Base-by-base conservation (phyloP, 2,888 invertebrate genomes). In the Gari tellinella region DNA sequence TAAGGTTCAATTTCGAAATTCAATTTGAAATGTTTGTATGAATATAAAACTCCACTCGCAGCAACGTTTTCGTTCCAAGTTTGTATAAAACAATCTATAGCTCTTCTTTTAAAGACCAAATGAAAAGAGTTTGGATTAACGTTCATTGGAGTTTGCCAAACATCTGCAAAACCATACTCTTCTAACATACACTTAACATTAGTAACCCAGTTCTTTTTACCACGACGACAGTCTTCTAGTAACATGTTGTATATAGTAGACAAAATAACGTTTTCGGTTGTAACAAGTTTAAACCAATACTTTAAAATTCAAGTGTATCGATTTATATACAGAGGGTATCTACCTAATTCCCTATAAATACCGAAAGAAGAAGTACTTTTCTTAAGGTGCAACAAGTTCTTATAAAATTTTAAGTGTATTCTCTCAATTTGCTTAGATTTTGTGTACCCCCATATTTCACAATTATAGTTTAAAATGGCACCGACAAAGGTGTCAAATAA, bases 201-300 rank as follows among this genome's bases (percentile, higher is more conserved):
- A 19, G 19, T 38, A 5, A 14, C 31, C 64, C 46, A 51, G 21
- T 64, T 55, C 19, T n/a, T 49, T 10, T 19, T 5, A 10, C 60
- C 60, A 10, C 17, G 19, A 3, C 5, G n/a, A 48, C 25, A 15
- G 23, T 49, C 48, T 15, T 37, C 7, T 48, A 48, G 10, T 15
- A 49, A 5, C 5, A 10, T 17, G 8, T 49, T n/a, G n/a, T n/a
- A n/a, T n/a, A n/a, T n/a, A n/a, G n/a, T n/a, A n/a, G n/a, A n/a
- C n/a, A 62, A 19, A 25, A 61, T 21, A 14, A 62, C n/a, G 51
- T 62, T 62, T 7, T 62, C 52, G 12, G 61, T 23, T 15, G 51
- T 10, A 23, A 62, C 26, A 23, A 62, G 17, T 25, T 51, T 37
- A 31, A 31, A 38, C 57, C 62, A 68, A n/a, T 56, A 62, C 19